These are phyloP conservation scores for Ornithorhynchus anatinus DNA, from an alignment of 2,113 vertebrate species.

Conservation along the genomic window DNA sequence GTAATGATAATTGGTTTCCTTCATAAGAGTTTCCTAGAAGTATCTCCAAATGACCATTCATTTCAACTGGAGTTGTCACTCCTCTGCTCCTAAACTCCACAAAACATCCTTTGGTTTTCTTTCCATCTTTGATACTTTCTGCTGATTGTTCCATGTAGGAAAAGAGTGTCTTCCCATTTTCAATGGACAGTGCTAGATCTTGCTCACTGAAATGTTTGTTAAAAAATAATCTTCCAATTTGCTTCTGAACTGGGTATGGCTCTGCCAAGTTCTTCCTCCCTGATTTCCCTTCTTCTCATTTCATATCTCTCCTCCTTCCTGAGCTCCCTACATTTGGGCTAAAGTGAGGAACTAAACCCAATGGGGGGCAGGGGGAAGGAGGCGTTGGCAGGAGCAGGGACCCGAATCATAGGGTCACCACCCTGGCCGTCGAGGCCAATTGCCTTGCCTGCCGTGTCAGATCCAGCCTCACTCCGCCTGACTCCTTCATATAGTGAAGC, in stretches of 20 bases:
- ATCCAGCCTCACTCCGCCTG: too few relatives aligned
- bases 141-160: slow-evolving; percentile 35
- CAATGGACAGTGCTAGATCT: slow-evolving; percentile 11
- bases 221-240: slow-evolving; percentile 15
- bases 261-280: too few relatives aligned
- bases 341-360: too few relatives aligned
- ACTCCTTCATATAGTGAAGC: too few relatives aligned
- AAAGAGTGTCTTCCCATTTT: slow-evolving; percentile 14
- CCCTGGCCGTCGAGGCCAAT: too few relatives aligned
- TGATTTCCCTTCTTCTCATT: not conserved
- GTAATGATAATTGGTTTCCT: too few relatives aligned
- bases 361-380: too few relatives aligned
- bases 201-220: slow-evolving; percentile 29
- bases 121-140: slow-evolving; percentile 35
- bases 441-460: too few relatives aligned
- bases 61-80: slow-evolving; percentile 18
- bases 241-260: slow-evolving; percentile 7
- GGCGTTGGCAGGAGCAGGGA: too few relatives aligned
- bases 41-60: slow-evolving; percentile 3
- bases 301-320: not conserved
- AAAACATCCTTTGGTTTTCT: slow-evolving; percentile 22
- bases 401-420: too few relatives aligned
- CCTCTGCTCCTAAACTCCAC: slow-evolving; percentile 17
- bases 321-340: too few relatives aligned
- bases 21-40: slow-evolving; percentile 11